Conservation (phyloP, 2,113 vertebrate genomes). For the Prionailurus bengalensis region DNA sequence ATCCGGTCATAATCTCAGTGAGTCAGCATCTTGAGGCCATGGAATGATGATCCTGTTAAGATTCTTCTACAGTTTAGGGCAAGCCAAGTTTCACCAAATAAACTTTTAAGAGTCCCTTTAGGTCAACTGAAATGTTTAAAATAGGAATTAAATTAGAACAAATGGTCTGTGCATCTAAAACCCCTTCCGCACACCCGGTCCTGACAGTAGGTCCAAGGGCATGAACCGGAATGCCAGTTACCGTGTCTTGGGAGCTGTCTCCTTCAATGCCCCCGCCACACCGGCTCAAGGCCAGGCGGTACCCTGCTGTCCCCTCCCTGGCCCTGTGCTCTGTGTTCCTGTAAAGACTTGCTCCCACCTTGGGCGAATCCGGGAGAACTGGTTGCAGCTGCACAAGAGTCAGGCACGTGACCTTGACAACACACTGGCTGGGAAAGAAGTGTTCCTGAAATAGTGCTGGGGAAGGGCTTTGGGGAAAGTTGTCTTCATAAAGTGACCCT, state of each 20-base stretch:
- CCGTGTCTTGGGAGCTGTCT: fast-evolving
- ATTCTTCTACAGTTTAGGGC: background rate
- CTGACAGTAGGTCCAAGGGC: background rate
- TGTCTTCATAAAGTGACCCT: background rate
- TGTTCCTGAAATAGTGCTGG: background rate
- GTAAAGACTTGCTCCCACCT: background rate
- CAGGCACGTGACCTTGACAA: background rate
- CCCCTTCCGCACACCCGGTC: background rate
- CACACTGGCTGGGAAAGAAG: background rate
- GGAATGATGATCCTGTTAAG: background rate
- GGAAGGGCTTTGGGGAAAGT: background rate
- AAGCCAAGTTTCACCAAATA: background rate
- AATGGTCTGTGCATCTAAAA: background rate
- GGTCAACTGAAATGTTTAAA: background rate
- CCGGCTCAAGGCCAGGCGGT: background rate
- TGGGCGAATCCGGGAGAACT: background rate
- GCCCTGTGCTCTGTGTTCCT: background rate
- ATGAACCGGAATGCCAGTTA: fast-evolving
- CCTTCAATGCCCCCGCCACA: background rate
- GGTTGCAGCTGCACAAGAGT: too few relatives aligned
- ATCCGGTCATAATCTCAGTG: background rate
- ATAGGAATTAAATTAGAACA: background rate
- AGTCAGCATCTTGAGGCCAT: background rate
- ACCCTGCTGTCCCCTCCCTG: background rate
- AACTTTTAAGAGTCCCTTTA: background rate